phyloP scores from a whole-genome alignment of 2,797 vertebrate species.

The Ataeniobius toweri region DNA sequence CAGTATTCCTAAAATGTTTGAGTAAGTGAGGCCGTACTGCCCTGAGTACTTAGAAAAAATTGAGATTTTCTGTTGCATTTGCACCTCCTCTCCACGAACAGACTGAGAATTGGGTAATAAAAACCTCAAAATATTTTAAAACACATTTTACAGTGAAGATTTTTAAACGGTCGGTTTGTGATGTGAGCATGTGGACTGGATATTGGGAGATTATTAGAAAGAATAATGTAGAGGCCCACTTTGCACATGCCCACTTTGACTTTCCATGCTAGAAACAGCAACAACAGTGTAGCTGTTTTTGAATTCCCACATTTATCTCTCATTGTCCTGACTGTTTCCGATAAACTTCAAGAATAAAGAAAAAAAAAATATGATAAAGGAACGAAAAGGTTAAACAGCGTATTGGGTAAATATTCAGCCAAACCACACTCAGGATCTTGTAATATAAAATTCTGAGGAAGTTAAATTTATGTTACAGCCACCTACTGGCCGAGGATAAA shows the following conservation, averaged over 20 bases:
- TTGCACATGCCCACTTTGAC: too few relatives aligned
- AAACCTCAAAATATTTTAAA: too few relatives aligned
- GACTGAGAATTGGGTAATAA: too few relatives aligned
- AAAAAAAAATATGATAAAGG: too few relatives aligned
- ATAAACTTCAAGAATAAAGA: not conserved
- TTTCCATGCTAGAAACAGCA: not conserved
- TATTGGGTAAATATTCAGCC: not conserved
- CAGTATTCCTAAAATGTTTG: not conserved
- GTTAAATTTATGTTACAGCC: not conserved
- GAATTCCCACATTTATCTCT: too few relatives aligned
- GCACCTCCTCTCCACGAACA: too few relatives aligned
- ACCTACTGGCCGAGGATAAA: not conserved
- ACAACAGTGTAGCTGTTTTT: not conserved
- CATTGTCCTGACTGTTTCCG: not conserved
- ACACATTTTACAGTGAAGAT: too few relatives aligned
- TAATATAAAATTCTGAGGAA: not conserved
- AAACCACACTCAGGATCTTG: not conserved
- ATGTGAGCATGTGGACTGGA: too few relatives aligned
- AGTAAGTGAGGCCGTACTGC: not conserved
- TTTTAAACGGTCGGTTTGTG: too few relatives aligned
- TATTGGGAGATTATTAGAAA: too few relatives aligned
- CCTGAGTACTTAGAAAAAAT: not conserved
- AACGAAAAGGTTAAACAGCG: not conserved
- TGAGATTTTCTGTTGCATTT: not conserved
- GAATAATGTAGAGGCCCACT: too few relatives aligned